These are phyloP conservation scores for Oreochromis grahami DNA, from an alignment of 2,797 vertebrate species.

Conservation along the genomic window DNA sequence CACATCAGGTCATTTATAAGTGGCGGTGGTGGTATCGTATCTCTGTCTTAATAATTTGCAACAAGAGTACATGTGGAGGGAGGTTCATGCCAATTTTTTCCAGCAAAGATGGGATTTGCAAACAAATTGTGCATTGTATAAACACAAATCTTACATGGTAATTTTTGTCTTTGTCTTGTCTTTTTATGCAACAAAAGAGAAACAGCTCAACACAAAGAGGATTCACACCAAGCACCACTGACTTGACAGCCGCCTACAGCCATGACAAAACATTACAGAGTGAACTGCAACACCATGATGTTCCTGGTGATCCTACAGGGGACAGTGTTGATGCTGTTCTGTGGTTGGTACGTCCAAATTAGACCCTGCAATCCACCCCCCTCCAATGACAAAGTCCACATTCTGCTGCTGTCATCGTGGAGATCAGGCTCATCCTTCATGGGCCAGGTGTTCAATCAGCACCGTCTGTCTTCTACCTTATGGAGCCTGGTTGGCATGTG, in stretches of 20 bases:
- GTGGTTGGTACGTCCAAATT: constrained; percentile 69
- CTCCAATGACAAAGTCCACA: constrained; percentile 76
- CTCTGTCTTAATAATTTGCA: too few relatives aligned
- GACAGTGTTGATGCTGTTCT: constrained; percentile 81
- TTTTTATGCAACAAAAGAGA: too few relatives aligned
- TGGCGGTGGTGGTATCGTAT: too few relatives aligned
- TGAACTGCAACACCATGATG: constrained; percentile 56
- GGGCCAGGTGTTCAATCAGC: constrained; percentile 93
- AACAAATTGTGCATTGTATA: too few relatives aligned
- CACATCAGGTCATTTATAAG: too few relatives aligned
- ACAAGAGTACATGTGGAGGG: too few relatives aligned
- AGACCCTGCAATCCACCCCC: constrained; percentile 50
- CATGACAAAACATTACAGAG: constrained; percentile 43
- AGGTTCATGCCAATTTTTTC: too few relatives aligned
- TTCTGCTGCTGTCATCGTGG: constrained; percentile 93
- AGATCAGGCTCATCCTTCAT: constrained; percentile 93
- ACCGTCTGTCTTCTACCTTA: constrained; percentile 59
- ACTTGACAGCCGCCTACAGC: not conserved
- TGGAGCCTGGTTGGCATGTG: too few relatives aligned
- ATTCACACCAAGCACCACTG: too few relatives aligned
- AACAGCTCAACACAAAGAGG: not conserved
- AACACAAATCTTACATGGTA: not conserved
- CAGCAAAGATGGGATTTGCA: too few relatives aligned
- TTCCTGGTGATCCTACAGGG: constrained; percentile 79
- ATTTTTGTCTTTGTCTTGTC: not conserved